phyloP scores from a whole-genome alignment of 92 coral and sea anemone species.

The Parazoanthus atlanticus region DNA sequence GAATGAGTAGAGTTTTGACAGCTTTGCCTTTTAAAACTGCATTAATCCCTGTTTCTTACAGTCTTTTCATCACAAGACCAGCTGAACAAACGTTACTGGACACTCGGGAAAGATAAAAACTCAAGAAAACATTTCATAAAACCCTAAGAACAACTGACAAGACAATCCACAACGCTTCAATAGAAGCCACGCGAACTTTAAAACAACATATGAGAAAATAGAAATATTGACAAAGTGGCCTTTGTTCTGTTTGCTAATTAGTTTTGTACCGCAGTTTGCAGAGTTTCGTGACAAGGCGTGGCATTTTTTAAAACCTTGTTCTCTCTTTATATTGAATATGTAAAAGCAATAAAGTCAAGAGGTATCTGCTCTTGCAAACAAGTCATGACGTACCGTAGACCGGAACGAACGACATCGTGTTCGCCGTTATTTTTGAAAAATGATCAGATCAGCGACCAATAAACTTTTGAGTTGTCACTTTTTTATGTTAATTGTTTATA shows the following conservation, averaged over 20 bases:
- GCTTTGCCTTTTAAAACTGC: background rate
- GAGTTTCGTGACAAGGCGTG: conserved; percentile 22
- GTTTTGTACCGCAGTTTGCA: background rate
- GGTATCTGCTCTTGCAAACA: background rate
- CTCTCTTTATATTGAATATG: too few species aligned
- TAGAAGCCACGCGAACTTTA: background rate
- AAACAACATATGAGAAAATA: background rate
- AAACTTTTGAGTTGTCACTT: conserved; percentile 17
- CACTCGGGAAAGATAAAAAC: background rate
- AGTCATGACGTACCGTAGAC: background rate
- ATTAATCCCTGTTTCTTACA: background rate
- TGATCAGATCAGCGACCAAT: conserved; percentile 23
- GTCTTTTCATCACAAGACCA: background rate
- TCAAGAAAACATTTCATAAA: background rate
- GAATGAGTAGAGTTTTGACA: background rate
- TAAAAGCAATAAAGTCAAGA: background rate
- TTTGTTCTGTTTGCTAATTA: background rate
- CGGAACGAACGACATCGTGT: background rate
- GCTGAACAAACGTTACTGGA: background rate
- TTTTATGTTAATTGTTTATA: background rate
- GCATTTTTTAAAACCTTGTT: too few species aligned
- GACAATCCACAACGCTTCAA: background rate
- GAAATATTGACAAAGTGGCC: background rate
- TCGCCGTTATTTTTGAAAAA: background rate
- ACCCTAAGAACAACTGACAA: background rate